Evolutionary conservation across 1,140 invertebrate genomes (phyloP), one percentile per base, ranked within the genome.

Genomic region (Pseudomyrmex concolor): DNA sequence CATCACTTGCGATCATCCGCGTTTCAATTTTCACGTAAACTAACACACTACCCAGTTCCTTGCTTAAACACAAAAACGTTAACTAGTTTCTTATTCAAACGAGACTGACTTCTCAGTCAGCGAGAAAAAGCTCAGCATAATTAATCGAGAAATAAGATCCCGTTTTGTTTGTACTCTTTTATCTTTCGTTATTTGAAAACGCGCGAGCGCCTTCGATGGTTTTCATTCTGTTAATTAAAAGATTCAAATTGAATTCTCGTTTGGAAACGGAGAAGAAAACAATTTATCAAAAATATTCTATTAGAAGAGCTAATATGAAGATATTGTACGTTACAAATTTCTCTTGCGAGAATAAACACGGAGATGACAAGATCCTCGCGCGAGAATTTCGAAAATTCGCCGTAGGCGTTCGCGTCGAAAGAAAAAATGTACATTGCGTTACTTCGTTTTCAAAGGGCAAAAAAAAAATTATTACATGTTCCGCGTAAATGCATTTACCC

Each of bases 81-180:
- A 25, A 19, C 15, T 57, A 10, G 8, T 25, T 57, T 43, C 57
- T 55, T 59, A 78, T 57, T 43, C 34, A 25, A 34, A 34, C 48
- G 34, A 78, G 70, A 78, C 59, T 48, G 43, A 59, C 45, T 13
- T 70, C 12, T 57, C 12, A 19, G 15, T 13, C 34, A 34, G 34
- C 34, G 15, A 70, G 54, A 57, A 68, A 68, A 78, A 48, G 19
- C 5, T 34, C 19, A 13, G 17, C 0, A 43, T 70, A 78, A 78
- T 78, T 78, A 78, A 57, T 78, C 22, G 43, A 70, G 25, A 50
- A 78, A 70, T 15, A 19, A 45, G 50, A 55, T 59, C 51, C 43
- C 34, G 76, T 59, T 19, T 51, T 25, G 25, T 25, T n/a, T 59
- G 34, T 34, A 45, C 43, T 66, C 19, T 34, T 43, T 59, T n/a